Evolutionary conservation across 2,113 vertebrate genomes (phyloP), one percentile per base, ranked within the genome.

Genomic region (Apistogramma diplotaenia): DNA sequence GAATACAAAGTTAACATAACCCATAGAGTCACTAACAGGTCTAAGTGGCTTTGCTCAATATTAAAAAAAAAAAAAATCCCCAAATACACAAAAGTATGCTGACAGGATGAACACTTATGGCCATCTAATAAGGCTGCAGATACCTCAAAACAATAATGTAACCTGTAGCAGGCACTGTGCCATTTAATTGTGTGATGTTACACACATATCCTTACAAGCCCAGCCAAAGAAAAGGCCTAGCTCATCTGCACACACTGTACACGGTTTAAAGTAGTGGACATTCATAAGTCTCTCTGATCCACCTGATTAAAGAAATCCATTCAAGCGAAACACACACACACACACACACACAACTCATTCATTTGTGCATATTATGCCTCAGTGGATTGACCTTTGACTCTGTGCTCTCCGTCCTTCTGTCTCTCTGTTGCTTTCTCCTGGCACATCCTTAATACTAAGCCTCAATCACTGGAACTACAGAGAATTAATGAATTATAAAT

Each of bases 401-500:
- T 4, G 49, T 56, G 49, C 51, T 74, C 49, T 10, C 74, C 21
- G 27, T 67, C 76, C 65, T 60, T 31, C 53, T 37, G 65, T 60
- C 57, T 25, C 81, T 65, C 57, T 27, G 51, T 40, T 12, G n/a
- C 65, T 77, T 70, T 78, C 74, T 83, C 75, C 65, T 79, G 83
- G 85, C 86, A 87, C 85, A 89, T 86, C 90, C 81, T 92, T 81
- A 85, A 81, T 89, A 78, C 84, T 87, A 83, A 90, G 75, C 85
- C 78, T 83, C 87, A 89, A 86, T 91, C 87, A 87, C 87, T 78
- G 13, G 80, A 62, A 87, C 87, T 89, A 49, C 86, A 84, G 82
- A 79, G 89, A 89, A 87, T 85, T 82, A 93, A 94, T 94, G 85
- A 92, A 91, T 91, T 91, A 92, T 90, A 89, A 89, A 93, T 91